Base-by-base conservation (phyloP, 2,888 invertebrate genomes). In the Polydrusus cervinus region DNA sequence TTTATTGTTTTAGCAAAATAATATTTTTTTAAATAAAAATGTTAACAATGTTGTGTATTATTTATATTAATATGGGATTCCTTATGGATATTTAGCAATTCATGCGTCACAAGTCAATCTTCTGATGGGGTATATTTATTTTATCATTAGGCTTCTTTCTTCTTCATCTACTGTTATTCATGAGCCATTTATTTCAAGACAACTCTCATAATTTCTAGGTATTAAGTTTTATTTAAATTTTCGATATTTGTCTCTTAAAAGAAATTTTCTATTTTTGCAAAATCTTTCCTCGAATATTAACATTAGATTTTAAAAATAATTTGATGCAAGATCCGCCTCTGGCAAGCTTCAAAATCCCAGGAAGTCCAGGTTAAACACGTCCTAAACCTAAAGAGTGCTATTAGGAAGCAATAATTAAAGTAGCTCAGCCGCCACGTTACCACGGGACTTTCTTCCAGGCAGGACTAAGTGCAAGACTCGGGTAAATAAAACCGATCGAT, bases 401-500 rank as follows among this genome's bases (percentile, higher is more conserved):
- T 57, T 68, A 57, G 68, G 60, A 30, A 47, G 60, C 68, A 60
- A 68, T 57, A 68, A 68, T 68, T 68, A 68, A 57, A 68, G 57
- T 45, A 34, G 68, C 60, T 60, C 34, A 16, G 60, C 57, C 57
- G 16, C 57, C 30, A 30, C 13, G 53, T 53, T 57, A 45, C 68
- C 68, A 20, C 68, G 60, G 30, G 34, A 68, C 47, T 68, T 60
- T 60, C 60, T 60, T 55, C 53, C 18, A 43, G 40, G 9, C 18
- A 43, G 34, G 55, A 55, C 43, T 68, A 68, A 68, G 60, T 68
- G 68, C 55, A 38, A 55, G 57, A 38, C 57, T 60, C 57, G 25
- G 60, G 34, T 47, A 65, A 65, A 65, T 51, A 65, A 62, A 62
- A 62, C 62, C 30, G 40, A 62, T 71, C 70, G 74, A 74, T 73